These are phyloP conservation scores for Atractosteus spatula DNA, from an alignment of 2,113 vertebrate genomes.

Conservation along the genomic window DNA sequence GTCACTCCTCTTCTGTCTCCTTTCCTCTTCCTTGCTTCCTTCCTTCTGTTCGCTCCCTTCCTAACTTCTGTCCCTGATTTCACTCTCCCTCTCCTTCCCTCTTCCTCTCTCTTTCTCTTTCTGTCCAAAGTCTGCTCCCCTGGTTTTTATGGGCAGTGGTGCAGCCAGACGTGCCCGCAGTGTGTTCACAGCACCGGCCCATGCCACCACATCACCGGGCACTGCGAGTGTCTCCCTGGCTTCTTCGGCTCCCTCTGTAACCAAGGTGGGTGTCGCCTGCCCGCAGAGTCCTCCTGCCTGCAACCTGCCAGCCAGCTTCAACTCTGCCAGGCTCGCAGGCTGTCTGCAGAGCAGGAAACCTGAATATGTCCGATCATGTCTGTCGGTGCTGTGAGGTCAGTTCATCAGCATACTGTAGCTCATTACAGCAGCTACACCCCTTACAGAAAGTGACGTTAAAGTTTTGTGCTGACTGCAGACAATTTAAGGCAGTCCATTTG, in stretches of 20 bases:
- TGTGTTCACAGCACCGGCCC: conserved; percentile 90
- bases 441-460: too few relatives aligned
- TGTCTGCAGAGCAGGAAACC: too few relatives aligned
- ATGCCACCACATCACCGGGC: conserved; percentile 87
- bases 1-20: not conserved
- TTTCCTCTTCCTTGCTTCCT: not conserved
- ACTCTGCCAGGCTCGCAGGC: too few relatives aligned
- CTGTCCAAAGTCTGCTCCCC: conserved; percentile 77
- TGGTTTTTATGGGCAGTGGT: conserved; percentile 88
- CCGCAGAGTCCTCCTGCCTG: not conserved
- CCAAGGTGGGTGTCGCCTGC: conserved; percentile 77
- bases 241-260: conserved; percentile 89
- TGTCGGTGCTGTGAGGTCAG: too few relatives aligned
- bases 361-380: too few relatives aligned
- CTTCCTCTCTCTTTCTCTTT: conserved; percentile 16
- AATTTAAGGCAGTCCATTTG: too few relatives aligned
- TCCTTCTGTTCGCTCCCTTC: not conserved
- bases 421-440: too few relatives aligned
- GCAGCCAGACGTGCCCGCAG: conserved; percentile 86
- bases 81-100: not conserved
- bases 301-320: too few relatives aligned
- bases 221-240: conserved; percentile 89
- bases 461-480: too few relatives aligned
- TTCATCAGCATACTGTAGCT: too few relatives aligned
- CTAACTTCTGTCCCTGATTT: not conserved